phyloP scores from a whole-genome alignment of 2,888 invertebrate species.

The Trachelus iudaicus region DNA sequence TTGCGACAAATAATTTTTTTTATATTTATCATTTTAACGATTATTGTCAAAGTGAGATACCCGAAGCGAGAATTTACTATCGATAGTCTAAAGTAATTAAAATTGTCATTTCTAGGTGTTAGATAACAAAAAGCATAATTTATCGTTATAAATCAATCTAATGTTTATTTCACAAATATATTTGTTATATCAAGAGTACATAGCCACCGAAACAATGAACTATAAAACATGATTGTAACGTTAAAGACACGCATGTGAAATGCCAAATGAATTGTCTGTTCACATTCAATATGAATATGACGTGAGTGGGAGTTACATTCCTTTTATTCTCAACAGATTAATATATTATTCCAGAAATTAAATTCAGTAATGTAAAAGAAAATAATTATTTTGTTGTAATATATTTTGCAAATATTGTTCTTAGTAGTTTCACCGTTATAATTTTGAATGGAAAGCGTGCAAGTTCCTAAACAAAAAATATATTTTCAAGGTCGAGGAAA shows the following conservation, averaged over 20 bases:
- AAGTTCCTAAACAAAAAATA: background rate
- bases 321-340: background rate
- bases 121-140: background rate
- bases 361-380: background rate
- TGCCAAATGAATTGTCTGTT: background rate
- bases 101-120: background rate
- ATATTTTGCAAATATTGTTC: background rate
- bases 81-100: background rate
- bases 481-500: background rate
- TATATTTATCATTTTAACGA: background rate
- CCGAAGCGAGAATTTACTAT: no score
- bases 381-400: background rate
- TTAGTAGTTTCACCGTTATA: background rate
- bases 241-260: background rate
- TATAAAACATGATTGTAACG: background rate
- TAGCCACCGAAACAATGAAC: background rate
- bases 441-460: background rate
- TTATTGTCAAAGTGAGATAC: background rate
- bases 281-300: background rate
- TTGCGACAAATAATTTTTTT: no score
- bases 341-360: background rate
- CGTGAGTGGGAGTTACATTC: background rate
- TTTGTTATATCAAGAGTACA: background rate
- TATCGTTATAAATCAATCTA: background rate
- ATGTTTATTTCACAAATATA: background rate